Base-by-base conservation (phyloP, 2,888 invertebrate species). In the Athalia circularis region DNA sequence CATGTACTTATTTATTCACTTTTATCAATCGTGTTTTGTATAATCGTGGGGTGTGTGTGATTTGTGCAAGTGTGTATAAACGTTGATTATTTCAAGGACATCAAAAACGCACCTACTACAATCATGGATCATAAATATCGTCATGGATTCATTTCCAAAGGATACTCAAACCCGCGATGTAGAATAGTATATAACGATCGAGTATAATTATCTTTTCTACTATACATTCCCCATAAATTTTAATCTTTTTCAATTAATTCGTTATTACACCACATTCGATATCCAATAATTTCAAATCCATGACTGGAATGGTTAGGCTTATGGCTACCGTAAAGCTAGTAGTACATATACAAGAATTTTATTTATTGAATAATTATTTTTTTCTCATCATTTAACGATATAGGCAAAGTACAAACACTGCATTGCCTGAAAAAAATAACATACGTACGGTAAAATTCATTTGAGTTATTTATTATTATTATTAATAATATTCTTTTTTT, bases 61-160 rank as follows among this genome's bases (percentile, higher is more conserved):
- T 86, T 88, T 88, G 88, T 90, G 89, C 88, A 89, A 87, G 84
- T 85, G 87, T 88, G 87, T 88, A 88, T 87, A 89, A 89, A 89
- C 87, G 87, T 89, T 87, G 85, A 87, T 86, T 75, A 54, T 75
- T 29, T 75, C 43, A 75, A 62, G 62, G 75, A 75, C 75, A 75
- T 75, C 75, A 75, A 75, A 75, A 75, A 75, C 75, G 75, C 50
- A 64, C 52, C 75, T 75, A 75, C 75, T 64, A 75, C 75, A 57
- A 75, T 75, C 75, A 64, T 75, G 11, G 75, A 72, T 72, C 59
- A 47, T 59, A 29, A 62, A 72, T 72, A 72, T 72, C 50, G 61
- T 74, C 74, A 61, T 48, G 74, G 45, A 70, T 61, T 74, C n/a
- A 61, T 47, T n/a, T 47, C 45, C 61, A 15, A 59, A 61, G 50